phyloP scores from a whole-genome alignment of 2,888 invertebrate species.

The Taphrorychus bicolor region DNA sequence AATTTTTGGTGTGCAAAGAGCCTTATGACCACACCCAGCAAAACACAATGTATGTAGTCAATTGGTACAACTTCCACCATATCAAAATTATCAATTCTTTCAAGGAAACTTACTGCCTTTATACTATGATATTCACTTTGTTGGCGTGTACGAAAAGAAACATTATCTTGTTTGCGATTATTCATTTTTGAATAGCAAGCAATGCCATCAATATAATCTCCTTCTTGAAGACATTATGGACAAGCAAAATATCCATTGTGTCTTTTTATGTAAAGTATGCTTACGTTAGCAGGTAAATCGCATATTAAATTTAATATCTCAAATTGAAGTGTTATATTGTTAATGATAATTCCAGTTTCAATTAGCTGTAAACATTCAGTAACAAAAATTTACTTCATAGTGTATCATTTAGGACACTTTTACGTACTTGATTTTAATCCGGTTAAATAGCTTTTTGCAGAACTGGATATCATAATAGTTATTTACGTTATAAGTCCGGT shows the following conservation, averaged over 20 bases:
- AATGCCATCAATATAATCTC: conserved; percentile 1
- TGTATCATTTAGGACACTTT: too few species aligned
- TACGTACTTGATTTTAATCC: too few species aligned
- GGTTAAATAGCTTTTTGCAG: too few species aligned
- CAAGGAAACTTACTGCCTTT: background rate
- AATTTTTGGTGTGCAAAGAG: too few species aligned
- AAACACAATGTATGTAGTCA: background rate
- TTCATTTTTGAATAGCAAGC: conserved; percentile 1
- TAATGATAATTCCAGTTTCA: background rate
- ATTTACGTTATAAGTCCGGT: too few species aligned
- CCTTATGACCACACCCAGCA: too few species aligned
- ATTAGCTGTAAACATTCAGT: background rate
- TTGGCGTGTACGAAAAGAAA: background rate
- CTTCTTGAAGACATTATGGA: background rate
- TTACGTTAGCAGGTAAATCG: background rate
- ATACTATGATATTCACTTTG: background rate
- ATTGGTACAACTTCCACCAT: background rate
- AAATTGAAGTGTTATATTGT: background rate
- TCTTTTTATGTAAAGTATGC: background rate
- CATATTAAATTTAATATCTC: background rate
- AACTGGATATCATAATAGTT: too few species aligned
- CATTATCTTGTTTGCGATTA: background rate
- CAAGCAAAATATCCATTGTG: background rate
- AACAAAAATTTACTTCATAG: too few species aligned
- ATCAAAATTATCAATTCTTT: background rate